Evolutionary conservation across 2,888 invertebrate genomes (phyloP), one percentile per base, ranked within the genome.

Genomic region (Diploptera punctata): DNA sequence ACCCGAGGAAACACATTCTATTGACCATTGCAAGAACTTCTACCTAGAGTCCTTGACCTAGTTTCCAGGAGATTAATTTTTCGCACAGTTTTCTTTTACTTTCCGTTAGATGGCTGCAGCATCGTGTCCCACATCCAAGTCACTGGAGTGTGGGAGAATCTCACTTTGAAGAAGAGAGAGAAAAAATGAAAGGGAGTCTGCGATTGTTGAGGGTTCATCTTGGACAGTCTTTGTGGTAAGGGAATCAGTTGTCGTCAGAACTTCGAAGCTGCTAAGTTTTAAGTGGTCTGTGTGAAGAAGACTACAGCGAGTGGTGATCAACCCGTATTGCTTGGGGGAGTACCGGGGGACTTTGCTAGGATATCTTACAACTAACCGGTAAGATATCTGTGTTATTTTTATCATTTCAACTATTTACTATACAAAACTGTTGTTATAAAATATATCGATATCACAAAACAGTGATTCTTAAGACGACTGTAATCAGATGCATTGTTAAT

Each of bases 121-220:
- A 13, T 33, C 21, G 24, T 43, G 43, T 21, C 62, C 62, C 62
- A 43, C 62, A 62, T 62, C 62, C 62, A 21, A 10, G 38, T 31
- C 19, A 38, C 2, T 4, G 13, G 38, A 21, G 21, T 10, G 19
- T 18, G 7, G 38, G 5, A 16, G 62, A 19, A 57, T 26, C 29
- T 18, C 29, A 16, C 26, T n/a, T n/a, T n/a, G n/a, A 57, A 10
- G 31, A 18, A 24, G 26, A 60, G 10, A 0, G 62, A 49, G 71
- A 67, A 67, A 67, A 71, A 67, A 68, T 61, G 72, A 72, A 72
- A 72, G 72, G 72, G 61, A 72, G 72, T 68, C 57, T 57, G 44
- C 47, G 47, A 72, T 61, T 71, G 62, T 57, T 71, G 71, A 61
- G 31, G 61, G 31, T 61, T 61, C 61, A 61, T 61, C 61, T 61